Evolutionary conservation across 2,113 vertebrate genomes (phyloP).

Genomic region (Tapirus terrestris): DNA sequence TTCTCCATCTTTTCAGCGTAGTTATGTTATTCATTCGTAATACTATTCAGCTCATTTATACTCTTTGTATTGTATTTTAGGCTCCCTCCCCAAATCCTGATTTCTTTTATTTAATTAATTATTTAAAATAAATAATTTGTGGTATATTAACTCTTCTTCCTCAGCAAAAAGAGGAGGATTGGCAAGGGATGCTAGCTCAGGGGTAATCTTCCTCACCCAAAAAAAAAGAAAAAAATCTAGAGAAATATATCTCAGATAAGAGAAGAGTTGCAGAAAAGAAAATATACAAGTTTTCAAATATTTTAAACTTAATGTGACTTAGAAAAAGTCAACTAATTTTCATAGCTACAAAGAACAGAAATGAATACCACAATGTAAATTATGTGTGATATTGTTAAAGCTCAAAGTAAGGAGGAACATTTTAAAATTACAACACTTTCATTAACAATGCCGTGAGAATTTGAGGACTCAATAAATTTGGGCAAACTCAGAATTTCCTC

Average conservation of each 20-base stretch:
- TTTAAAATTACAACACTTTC: neutral
- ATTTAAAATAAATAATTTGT: neutral
- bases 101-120: neutral
- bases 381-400: conserved; percentile 13
- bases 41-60: neutral
- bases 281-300: neutral
- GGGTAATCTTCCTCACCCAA: too few relatives aligned
- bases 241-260: too few relatives aligned
- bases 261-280: neutral
- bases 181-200: too few relatives aligned
- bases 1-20: neutral
- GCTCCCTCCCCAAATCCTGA: neutral
- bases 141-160: neutral
- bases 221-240: neutral
- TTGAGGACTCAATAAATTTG: conserved; percentile 25
- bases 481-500: neutral
- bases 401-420: neutral
- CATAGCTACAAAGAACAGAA: neutral
- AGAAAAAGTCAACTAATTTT: conserved; percentile 32
- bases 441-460: conserved; percentile 29
- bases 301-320: conserved; percentile 29
- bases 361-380: conserved; percentile 8
- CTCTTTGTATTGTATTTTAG: neutral
- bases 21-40: neutral
- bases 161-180: too few relatives aligned